Evolutionary conservation across 2,113 vertebrate genomes (phyloP).

Genomic region (Ceyx cyanopectus): DNA sequence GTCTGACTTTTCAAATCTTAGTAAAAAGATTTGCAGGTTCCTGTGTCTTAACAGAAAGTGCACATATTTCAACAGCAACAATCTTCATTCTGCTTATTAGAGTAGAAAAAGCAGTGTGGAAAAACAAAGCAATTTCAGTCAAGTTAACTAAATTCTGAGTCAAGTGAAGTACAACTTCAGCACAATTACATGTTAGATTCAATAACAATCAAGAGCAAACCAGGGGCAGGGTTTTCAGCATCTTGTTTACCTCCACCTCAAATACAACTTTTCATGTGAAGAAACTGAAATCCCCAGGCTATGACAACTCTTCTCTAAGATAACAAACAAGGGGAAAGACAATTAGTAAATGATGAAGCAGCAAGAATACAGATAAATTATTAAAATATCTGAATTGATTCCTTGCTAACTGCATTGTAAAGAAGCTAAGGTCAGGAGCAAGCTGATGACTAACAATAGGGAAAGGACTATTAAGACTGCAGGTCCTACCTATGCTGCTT

Average conservation of each 20-base stretch:
- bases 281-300: not conserved
- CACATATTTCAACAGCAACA: not conserved
- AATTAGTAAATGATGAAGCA: not conserved
- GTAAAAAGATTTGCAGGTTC: not conserved
- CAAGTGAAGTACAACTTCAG: slow-evolving; percentile 18
- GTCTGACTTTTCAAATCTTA: not conserved
- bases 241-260: not conserved
- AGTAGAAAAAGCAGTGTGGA: not conserved
- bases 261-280: not conserved
- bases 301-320: not conserved
- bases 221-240: not conserved
- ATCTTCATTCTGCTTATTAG: not conserved
- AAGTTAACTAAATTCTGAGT: slow-evolving; percentile 12
- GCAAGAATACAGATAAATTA: not conserved
- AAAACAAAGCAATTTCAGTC: slow-evolving; percentile 13
- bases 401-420: not conserved
- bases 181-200: not conserved
- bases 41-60: not conserved
- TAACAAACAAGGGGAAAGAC: not conserved
- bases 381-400: not conserved
- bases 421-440: not conserved
- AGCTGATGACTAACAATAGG: not conserved
- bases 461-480: not conserved
- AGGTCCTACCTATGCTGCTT: not conserved
- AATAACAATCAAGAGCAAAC: not conserved